These are phyloP conservation scores for Strigops habroptila DNA, from an alignment of 2,113 vertebrate genomes.

Conservation along the genomic window DNA sequence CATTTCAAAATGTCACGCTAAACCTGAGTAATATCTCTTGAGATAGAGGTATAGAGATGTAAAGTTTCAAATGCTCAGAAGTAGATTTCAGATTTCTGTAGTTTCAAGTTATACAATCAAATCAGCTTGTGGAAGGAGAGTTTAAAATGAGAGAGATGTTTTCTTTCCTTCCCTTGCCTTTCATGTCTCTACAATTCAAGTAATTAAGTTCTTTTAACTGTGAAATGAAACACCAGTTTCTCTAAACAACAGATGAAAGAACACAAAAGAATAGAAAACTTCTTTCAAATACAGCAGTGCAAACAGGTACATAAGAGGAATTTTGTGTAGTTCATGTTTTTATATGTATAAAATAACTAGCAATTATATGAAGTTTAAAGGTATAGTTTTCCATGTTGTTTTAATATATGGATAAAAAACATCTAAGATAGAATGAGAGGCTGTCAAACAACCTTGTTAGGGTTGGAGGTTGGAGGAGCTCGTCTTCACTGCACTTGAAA, in stretches of 20 bases:
- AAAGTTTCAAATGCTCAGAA: constrained; percentile 34
- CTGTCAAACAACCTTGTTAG: background rate
- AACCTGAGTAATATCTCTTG: constrained; percentile 36
- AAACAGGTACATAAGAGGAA: background rate
- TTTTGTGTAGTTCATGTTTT: background rate
- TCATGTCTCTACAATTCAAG: background rate
- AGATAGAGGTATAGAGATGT: background rate
- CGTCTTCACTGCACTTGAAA: background rate
- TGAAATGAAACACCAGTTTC: background rate
- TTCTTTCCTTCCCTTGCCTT: background rate
- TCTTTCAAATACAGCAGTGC: background rate
- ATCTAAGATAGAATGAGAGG: background rate
- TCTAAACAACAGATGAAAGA: background rate
- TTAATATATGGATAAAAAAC: background rate
- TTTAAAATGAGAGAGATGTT: background rate
- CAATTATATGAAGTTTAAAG: background rate
- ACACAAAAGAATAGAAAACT: background rate
- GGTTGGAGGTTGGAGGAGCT: background rate
- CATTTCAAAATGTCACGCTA: constrained; percentile 51
- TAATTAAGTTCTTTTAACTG: background rate
- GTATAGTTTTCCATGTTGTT: background rate
- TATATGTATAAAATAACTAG: background rate
- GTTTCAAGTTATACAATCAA: background rate
- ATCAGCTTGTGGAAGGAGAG: background rate
- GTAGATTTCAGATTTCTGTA: constrained; percentile 10